Evolutionary conservation across 2,113 vertebrate species (phyloP).

Genomic region (Lucifuga dentata): DNA sequence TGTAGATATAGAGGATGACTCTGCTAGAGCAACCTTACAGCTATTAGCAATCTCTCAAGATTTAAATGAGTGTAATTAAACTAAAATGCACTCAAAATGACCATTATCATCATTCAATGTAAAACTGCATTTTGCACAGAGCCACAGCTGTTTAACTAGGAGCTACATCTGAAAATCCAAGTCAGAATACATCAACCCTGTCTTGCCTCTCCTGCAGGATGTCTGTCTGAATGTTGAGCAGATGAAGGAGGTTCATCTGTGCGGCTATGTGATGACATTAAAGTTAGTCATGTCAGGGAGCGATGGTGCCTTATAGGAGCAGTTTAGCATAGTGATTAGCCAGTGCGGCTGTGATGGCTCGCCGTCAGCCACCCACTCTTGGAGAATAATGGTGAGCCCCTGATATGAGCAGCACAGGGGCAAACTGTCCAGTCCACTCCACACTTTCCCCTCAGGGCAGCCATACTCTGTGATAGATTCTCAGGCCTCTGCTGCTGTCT

Average conservation of each 20-base stretch:
- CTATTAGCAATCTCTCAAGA: too few relatives aligned
- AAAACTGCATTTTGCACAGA: too few relatives aligned
- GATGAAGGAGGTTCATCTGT: constrained; percentile 10
- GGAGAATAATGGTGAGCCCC: constrained; percentile 48
- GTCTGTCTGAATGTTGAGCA: constrained; percentile 10
- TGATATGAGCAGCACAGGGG: constrained; percentile 21
- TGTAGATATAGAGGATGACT: too few relatives aligned
- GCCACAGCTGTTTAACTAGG: too few relatives aligned
- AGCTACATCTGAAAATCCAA: too few relatives aligned
- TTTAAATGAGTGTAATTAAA: too few relatives aligned
- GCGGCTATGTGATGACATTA: constrained; percentile 13
- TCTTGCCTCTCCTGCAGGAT: not conserved
- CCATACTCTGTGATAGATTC: constrained; percentile 66
- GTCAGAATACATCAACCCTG: not conserved
- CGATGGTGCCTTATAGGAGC: constrained; percentile 32
- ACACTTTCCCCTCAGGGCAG: constrained; percentile 52
- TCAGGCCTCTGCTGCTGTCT: constrained; percentile 48
- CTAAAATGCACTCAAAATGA: too few relatives aligned
- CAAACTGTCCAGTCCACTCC: constrained; percentile 16
- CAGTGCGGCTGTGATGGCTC: not conserved
- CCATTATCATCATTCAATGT: too few relatives aligned
- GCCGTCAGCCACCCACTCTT: constrained; percentile 20
- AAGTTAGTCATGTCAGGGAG: constrained; percentile 28
- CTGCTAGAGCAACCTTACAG: too few relatives aligned
- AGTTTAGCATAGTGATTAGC: constrained; percentile 49